Base-by-base conservation (phyloP, 2,888 invertebrate genomes). In the Xylota segnis region DNA sequence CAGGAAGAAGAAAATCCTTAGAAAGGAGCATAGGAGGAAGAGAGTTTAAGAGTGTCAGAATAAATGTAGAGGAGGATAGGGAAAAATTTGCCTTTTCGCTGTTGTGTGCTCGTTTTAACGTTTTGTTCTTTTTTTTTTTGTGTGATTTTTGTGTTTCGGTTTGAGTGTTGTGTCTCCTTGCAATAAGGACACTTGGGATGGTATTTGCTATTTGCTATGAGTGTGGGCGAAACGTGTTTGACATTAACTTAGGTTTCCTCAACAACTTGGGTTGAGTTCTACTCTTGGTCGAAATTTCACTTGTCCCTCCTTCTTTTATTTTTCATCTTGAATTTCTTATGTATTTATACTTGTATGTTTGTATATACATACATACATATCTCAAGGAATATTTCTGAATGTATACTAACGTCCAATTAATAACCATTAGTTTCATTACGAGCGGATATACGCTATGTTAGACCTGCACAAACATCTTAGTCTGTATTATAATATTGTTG, bases 1-100 rank as follows among this genome's bases (percentile, higher is more conserved):
- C 56, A 65, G 65, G 65, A 65, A 43, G 47, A 65, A 56, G 56
- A 37, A 56, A 54, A 16, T 54, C 29, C 34, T 56, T 18, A 16
- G 14, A 32, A 75, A 65, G 45, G 56, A 34, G 40, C 65, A 23
- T 34, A 65, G 34, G 12, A n/a, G 40, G 40, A 32, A 34, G 34
- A 34, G 43, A 43, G 43, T 14, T 43, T 43, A 27, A n/a, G 75
- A 56, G 18, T 58, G 56, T 47, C 23, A 43, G 23, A 76, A 32
- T 43, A 14, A 32, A 56, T 32, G 29, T 43, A 34, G 27, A 74
- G 34, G 14, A 59, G 43, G 12, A 18, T 27, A 23, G 27, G 50
- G 47, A 32, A 32, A 59, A 40, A 68, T 76, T 54, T 65, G 54
- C 61, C 29, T n/a, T 61, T 58, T 18, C 10, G 16, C 18, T n/a